Evolutionary conservation across 2,113 vertebrate genomes (phyloP), one percentile per base, ranked within the genome.

Genomic region (Pseudorasbora parva): DNA sequence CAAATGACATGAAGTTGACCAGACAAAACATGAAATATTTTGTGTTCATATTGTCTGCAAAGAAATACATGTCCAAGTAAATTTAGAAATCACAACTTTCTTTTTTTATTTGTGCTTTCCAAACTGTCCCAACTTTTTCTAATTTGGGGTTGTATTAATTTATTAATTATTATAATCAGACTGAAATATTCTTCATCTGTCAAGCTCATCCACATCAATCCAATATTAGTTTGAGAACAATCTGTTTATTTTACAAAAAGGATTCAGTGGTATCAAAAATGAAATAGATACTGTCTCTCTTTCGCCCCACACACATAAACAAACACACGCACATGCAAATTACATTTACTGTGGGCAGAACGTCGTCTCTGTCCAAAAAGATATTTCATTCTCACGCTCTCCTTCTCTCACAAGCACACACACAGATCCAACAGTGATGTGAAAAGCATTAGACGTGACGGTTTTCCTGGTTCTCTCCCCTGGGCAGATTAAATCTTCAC

Each of bases 361-460:
- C 8, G 21, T 64, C 0, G 27, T 62, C 43, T 33, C 57, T 66
- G 41, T 74, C 23, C 14, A 78, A 60, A 59, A 23, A 2, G 2
- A 54, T 47, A 3, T 74, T 19, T 76, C 59, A n/a, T n/a, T 83
- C 72, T 66, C 72, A 41, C 21, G 27, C 19, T 76, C 43, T 76
- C 72, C 54, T 11, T 1, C 27, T 7, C 59, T 11, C 71, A 33
- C 71, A 49, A 71, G 30, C 23, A 49, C 57, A 37, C 37, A 75
- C 57, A 43, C 49, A 33, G 41, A 75, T 72, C 62, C 45, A 49
- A 12, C 71, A 51, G 45, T 68, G 82, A 77, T 76, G 82, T 83
- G 30, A 76, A 76, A 17, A 62, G 62, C 30, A 76, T 66, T 62
- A 51, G 81, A 30, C 59, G 11, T 25, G 56, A n/a, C 17, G 10